Conservation (phyloP, 2,888 invertebrate species). For the Ptycholaimellus sp. region DNA sequence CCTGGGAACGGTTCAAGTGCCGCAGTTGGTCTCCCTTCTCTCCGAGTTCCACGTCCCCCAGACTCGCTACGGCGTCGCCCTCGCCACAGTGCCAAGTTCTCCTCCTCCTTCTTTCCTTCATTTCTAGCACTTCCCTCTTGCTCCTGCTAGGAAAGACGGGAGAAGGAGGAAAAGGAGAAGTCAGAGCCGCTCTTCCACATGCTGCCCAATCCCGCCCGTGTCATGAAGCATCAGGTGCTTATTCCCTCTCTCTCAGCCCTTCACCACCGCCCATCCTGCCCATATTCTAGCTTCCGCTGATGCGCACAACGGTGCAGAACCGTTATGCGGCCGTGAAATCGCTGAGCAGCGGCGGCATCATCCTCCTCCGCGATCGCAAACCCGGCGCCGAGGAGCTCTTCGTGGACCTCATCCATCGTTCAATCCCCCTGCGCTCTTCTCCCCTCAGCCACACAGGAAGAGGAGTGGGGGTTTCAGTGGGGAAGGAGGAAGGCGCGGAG, state of each 20-base stretch:
- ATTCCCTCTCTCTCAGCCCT: not conserved
- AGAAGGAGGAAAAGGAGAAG: constrained; percentile 7
- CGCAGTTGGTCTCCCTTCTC: no score
- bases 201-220: constrained; percentile 72
- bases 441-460: no score
- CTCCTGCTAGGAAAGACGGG: constrained; percentile 15
- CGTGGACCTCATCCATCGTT: no score
- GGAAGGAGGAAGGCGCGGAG: no score
- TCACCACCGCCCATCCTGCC: not conserved
- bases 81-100: constrained; percentile 54
- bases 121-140: not conserved
- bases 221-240: constrained; percentile 57
- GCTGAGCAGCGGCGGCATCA: constrained; percentile 53
- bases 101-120: not conserved
- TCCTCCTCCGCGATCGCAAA: constrained; percentile 66
- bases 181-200: constrained; percentile 67
- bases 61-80: no score
- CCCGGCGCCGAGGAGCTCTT: constrained; percentile 38
- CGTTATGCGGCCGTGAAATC: constrained; percentile 67
- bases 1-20: no score
- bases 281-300: constrained; percentile 32
- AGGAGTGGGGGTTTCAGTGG: no score
- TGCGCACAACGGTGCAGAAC: constrained; percentile 49
- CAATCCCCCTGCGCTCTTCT: no score
- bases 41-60: no score